Base-by-base conservation (phyloP, 2,797 vertebrate species). In the Pelochelys cantorii region DNA sequence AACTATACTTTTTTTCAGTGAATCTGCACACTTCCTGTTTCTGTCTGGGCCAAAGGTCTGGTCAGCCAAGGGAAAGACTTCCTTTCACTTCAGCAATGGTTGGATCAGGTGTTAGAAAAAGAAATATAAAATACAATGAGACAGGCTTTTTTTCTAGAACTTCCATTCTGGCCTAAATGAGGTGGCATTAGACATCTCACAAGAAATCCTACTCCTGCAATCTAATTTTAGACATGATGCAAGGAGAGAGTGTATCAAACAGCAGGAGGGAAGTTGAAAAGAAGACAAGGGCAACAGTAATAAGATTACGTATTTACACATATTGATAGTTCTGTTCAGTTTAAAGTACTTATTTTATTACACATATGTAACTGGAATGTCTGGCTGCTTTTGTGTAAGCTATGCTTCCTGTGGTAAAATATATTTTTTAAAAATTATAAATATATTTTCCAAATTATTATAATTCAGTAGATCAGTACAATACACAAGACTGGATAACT, bases 161-260 rank as follows among this genome's bases (percentile, higher is more conserved):
- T 95, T 60, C 20, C 84, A 27, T 53, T 90, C 86, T 93, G 0
- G 1, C 78, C 90, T 96, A 65, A 94, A 94, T 84, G 84, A 94
- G 90, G 71, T 78, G 89, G 86, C 1, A 3, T 82, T 93, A 94
- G 95, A 86, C 93, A 86, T 92, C 95, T 94, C 92, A 89, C 56
- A 90, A 93, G 93, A 96, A 95, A 95, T 65, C 42, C 88, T 95
- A 88, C 93, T 92, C 89, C 82, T 94, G 34, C 79, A 89, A 54
- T 83, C 89, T 96, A 91, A 96, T 94, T 96, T 96, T 94, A 95
- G 90, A 59, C 83, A 83, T 96, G 95, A 94, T 94, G 92, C 87
- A 93, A 95, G 42, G 92, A 90, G 79, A 96, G 53, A 2, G 0
- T 91, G 90, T 90, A 86, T 87, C 92, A 93, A 93, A 95, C 86